phyloP scores from a whole-genome alignment of 2,888 invertebrate species.

The Eupithecia dodoneata region DNA sequence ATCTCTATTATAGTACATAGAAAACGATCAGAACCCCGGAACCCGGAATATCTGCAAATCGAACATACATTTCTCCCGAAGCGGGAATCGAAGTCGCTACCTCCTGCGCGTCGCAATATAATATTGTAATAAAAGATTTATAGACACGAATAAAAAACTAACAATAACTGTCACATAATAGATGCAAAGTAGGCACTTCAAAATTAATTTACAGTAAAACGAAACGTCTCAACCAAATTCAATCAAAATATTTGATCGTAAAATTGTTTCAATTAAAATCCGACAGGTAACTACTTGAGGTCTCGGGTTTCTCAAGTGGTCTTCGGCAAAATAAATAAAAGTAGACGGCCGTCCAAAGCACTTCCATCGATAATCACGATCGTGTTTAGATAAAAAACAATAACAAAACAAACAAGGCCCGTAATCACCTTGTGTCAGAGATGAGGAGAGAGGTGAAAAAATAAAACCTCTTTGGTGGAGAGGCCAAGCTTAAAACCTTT shows the following conservation, averaged over 20 bases:
- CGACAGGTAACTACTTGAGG: constrained; percentile 47
- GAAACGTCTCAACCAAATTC: constrained; percentile 22
- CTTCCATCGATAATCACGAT: constrained; percentile 77
- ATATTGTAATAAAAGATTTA: neutral
- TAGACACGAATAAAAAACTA: neutral
- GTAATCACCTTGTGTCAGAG: constrained; percentile 79
- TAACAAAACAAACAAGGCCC: constrained; percentile 79
- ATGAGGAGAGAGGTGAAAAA: constrained; percentile 54
- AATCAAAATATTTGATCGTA: constrained; percentile 38
- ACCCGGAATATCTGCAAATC: too few species aligned
- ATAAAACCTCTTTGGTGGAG: constrained; percentile 8
- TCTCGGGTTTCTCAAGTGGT: constrained; percentile 57
- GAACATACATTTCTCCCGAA: too few species aligned
- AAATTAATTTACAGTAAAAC: neutral
- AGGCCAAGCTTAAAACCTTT: neutral
- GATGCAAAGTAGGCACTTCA: neutral
- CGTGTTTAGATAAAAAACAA: constrained; percentile 82
- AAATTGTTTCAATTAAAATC: constrained; percentile 55
- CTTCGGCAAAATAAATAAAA: constrained; percentile 52
- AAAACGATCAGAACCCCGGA: too few species aligned
- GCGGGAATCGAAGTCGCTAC: too few species aligned
- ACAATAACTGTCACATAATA: neutral
- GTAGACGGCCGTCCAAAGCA: constrained; percentile 61
- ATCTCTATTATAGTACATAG: too few species aligned
- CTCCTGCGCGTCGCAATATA: too few species aligned